Conservation (phyloP, 2,888 invertebrate genomes). For the Melieria omissa region DNA sequence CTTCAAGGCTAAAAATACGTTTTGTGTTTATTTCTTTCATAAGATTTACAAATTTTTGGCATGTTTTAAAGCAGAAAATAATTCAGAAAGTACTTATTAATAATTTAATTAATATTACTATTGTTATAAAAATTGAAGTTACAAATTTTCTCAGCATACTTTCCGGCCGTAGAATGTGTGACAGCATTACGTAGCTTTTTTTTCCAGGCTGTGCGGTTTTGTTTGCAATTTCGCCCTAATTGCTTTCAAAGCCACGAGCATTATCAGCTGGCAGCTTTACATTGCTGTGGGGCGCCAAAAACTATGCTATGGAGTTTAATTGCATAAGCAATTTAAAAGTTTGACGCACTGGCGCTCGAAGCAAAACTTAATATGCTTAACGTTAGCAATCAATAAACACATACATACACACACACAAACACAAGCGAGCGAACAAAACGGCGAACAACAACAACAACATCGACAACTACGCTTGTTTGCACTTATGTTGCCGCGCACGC, state of each 20-base stretch:
- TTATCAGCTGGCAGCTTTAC: background rate
- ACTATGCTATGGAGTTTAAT: conserved; percentile 25
- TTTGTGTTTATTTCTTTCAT: too few relatives aligned
- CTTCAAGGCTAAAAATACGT: too few relatives aligned
- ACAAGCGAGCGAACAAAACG: background rate
- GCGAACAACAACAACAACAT: background rate
- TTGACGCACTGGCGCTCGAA: conserved; percentile 21
- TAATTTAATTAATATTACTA: too few relatives aligned
- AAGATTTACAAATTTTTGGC: too few relatives aligned
- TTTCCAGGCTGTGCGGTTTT: background rate
- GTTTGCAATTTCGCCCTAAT: conserved; percentile 18
- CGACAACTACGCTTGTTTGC: background rate
- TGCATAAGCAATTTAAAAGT: conserved; percentile 38
- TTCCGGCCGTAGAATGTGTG: too few relatives aligned
- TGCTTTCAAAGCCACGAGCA: background rate
- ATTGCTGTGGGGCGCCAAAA: background rate
- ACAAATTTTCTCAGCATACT: too few relatives aligned
- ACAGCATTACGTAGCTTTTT: too few relatives aligned
- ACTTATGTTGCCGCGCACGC: background rate
- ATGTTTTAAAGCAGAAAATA: too few relatives aligned
- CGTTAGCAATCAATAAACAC: conserved; percentile 24
- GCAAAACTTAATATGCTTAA: conserved; percentile 34
- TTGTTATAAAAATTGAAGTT: too few relatives aligned
- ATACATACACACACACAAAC: conserved; percentile 8
- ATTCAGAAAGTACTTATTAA: too few relatives aligned